Evolutionary conservation across 2,888 invertebrate species (phyloP), one percentile per base, ranked within the genome.

Genomic region (Drosophila heteroneura): DNA sequence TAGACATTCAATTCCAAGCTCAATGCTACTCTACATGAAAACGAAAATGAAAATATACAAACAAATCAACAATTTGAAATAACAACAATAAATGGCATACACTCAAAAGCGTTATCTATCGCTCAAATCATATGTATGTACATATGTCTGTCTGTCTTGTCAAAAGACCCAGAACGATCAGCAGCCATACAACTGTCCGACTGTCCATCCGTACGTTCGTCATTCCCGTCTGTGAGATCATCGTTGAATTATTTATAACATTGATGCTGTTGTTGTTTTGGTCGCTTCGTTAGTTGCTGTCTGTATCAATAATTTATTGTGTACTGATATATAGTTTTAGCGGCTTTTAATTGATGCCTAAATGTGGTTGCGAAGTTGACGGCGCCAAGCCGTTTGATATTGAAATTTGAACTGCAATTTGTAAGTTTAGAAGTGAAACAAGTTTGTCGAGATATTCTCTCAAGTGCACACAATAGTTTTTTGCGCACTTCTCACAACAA

Each of bases 301-400:
- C 78, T 69, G 70, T 72, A 63, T 54, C 60, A 74, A 76, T 88
- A 87, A 87, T 82, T 75, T 87, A 74, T 85, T 68, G 67, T 69
- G 47, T 72, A 72, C 64, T 66, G 60, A 30, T 53, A 33, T 54
- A 33, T 37, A 51, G 58, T 52, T 64, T 66, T 72, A 81, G 81
- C 79, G 81, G 72, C 74, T 64, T 85, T 79, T 88, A 90, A 86
- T 83, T 83, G 81, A 88, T 88, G 90, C 79, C 89, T 83, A 78
- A 86, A 79, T 85, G 90, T 73, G 89, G 90, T 86, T 76, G 66
- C 70, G 56, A 70, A 77, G 70, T 74, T 74, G 73, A 73, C 73
- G 73, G 74, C 77, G 83, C 75, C 86, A 28, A 56, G 28, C 32
- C 53, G 54, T n/a, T 26, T 82, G 66, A 59, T 67, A 66, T 68